Percentiles rank a stretch among this genome's conserved stretches.
phyloP scores from a whole-genome alignment of 2,113 vertebrate species.

The Hassar affinis region DNA sequence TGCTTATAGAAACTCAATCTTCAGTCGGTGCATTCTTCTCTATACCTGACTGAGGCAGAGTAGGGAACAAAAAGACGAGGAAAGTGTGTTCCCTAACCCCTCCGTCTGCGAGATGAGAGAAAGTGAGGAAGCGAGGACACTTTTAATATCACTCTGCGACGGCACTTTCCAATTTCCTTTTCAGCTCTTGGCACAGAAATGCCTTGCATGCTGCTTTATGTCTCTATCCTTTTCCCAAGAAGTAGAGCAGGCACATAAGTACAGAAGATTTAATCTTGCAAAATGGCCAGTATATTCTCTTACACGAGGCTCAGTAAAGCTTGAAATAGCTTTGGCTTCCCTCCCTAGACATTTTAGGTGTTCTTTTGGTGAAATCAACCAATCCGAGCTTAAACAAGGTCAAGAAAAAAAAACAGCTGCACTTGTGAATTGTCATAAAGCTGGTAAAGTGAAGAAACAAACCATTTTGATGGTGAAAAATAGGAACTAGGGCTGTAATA shows the following conservation, averaged over 20 bases:
- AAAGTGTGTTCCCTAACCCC: slow-evolving; percentile 29
- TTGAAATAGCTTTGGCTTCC: slow-evolving; percentile 42
- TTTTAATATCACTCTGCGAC: slow-evolving; percentile 37
- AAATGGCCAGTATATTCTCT: slow-evolving; percentile 22
- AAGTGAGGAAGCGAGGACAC: neutral
- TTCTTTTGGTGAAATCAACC: slow-evolving; percentile 22
- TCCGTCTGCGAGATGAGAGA: slow-evolving; percentile 32
- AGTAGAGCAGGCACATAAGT: neutral
- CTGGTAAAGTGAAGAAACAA: neutral
- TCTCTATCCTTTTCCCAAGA: slow-evolving; percentile 11
- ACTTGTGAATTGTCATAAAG: neutral
- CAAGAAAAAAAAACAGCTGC: neutral
- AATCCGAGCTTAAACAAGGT: slow-evolving; percentile 10
- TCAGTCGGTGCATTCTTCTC: neutral
- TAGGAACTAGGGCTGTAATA: too few species aligned
- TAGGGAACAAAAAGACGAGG: neutral
- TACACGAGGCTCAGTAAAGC: slow-evolving; percentile 43
- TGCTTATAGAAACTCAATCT: neutral
- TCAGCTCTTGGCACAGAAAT: slow-evolving; percentile 35
- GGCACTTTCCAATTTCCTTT: slow-evolving; percentile 42
- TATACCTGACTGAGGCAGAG: slow-evolving; percentile 34
- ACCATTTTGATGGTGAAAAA: neutral
- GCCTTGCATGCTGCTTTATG: neutral
- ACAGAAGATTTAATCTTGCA: slow-evolving; percentile 25
- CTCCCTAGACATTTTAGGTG: neutral